A percentile compares a stretch with the other conserved stretches of the same genome.
phyloP scores from a whole-genome alignment of 2,797 vertebrate species.

The Catamblyrhynchus diadema region DNA sequence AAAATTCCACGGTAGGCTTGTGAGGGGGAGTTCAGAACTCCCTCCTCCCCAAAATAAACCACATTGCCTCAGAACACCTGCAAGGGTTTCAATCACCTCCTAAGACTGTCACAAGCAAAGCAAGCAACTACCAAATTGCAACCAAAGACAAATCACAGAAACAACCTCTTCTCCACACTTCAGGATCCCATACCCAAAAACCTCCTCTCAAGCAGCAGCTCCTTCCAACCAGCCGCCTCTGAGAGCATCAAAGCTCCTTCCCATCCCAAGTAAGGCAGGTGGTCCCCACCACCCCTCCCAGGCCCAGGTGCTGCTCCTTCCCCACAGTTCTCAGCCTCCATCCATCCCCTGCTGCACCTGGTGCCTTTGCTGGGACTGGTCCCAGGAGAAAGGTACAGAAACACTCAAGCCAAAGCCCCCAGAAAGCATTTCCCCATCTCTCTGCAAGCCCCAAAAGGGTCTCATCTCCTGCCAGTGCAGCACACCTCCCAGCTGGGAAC shows the following conservation, averaged over 20 bases:
- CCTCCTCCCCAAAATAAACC: not conserved
- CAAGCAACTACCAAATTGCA: accelerated
- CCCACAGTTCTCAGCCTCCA: not conserved
- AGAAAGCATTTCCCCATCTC: not conserved
- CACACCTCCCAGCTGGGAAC: not conserved
- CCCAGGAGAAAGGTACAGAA: not conserved
- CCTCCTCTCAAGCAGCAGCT: not conserved
- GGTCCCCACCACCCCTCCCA: not conserved
- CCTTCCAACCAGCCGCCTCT: accelerated
- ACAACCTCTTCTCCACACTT: not conserved
- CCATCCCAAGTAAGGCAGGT: not conserved
- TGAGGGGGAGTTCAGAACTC: not conserved
- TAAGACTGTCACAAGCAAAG: not conserved
- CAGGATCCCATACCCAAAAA: not conserved
- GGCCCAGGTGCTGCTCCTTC: not conserved
- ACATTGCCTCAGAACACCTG: accelerated
- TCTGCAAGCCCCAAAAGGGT: not conserved
- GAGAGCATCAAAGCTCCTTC: accelerated
- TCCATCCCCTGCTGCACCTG: accelerated
- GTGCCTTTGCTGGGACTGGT: not conserved
- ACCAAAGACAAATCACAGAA: not conserved
- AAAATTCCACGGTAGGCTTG: not conserved
- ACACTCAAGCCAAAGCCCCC: accelerated
- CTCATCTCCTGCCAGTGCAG: accelerated
- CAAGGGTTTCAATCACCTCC: not conserved